Evolutionary conservation across 2,888 invertebrate genomes (phyloP).

Genomic region (Apamea sordens): DNA sequence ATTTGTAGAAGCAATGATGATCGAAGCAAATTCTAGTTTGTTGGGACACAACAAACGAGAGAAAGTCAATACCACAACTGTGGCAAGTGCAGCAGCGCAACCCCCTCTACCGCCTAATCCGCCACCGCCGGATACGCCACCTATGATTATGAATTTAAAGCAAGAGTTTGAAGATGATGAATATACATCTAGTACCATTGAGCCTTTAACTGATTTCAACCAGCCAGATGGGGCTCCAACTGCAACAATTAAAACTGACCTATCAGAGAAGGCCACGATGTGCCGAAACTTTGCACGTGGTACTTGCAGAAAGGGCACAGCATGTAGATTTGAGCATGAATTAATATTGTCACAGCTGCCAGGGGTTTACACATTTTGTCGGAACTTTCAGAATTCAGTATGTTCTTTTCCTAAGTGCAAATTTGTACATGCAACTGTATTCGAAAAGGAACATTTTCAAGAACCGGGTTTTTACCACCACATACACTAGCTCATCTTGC

Average conservation of each 20-base stretch:
- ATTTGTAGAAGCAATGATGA: slow-evolving; percentile 69
- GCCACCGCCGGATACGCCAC: slow-evolving; percentile 72
- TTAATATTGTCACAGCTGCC: slow-evolving; percentile 76
- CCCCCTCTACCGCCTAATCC: slow-evolving; percentile 77
- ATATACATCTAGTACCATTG: slow-evolving; percentile 36
- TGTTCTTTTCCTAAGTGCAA: slow-evolving; percentile 78
- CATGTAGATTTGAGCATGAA: slow-evolving; percentile 78
- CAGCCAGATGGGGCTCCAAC: not conserved
- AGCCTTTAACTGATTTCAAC: slow-evolving; percentile 18
- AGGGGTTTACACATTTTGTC: slow-evolving; percentile 81
- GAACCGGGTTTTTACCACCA: slow-evolving; percentile 78
- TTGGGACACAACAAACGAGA: slow-evolving; percentile 10
- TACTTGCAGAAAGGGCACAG: slow-evolving; percentile 74
- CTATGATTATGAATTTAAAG: slow-evolving; percentile 66
- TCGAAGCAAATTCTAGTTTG: slow-evolving; percentile 11
- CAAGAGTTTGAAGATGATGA: slow-evolving; percentile 74
- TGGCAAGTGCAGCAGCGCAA: slow-evolving; percentile 53
- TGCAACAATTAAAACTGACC: slow-evolving; percentile 37
- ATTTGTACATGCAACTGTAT: slow-evolving; percentile 82
- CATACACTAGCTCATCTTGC: slow-evolving; percentile 76
- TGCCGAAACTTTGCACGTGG: slow-evolving; percentile 82
- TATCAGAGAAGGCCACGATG: slow-evolving; percentile 64
- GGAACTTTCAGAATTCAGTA: slow-evolving; percentile 78
- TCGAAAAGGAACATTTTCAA: slow-evolving; percentile 81
- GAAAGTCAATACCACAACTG: slow-evolving; percentile 23